Evolutionary conservation across 2,113 vertebrate species (phyloP).

Genomic region (Calidris pugnax): DNA sequence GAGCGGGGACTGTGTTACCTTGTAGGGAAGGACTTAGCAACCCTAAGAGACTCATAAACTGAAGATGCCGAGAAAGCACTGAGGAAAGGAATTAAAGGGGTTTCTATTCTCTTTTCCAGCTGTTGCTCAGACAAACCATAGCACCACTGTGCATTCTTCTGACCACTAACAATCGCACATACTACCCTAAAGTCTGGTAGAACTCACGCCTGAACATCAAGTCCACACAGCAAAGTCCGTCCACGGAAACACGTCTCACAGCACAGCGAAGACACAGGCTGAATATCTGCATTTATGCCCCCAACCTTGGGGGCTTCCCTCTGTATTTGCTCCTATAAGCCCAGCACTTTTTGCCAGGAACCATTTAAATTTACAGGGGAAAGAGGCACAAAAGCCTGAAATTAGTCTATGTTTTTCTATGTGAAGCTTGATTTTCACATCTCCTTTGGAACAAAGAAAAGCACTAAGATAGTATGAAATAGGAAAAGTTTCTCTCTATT

Average conservation of each 20-base stretch:
- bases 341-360: background rate
- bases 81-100: background rate
- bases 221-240: background rate
- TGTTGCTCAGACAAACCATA: background rate
- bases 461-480: background rate
- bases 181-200: background rate
- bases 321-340: background rate
- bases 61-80: background rate
- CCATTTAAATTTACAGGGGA: background rate
- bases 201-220: background rate
- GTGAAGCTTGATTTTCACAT: background rate
- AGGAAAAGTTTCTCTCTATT: background rate
- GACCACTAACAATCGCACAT: accelerated
- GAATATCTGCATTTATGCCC: background rate
- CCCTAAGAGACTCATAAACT: background rate
- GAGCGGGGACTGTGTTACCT: background rate
- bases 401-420: background rate
- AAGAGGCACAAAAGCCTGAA: background rate
- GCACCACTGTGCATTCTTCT: background rate
- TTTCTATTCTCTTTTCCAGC: accelerated
- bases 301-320: background rate
- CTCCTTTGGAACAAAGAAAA: background rate
- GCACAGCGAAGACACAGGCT: background rate
- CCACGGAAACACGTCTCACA: background rate
- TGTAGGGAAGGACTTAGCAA: accelerated